Evolutionary conservation across 1,140 invertebrate genomes (phyloP), one percentile per base, ranked within the genome.

Genomic region (Calycopis cecrops): DNA sequence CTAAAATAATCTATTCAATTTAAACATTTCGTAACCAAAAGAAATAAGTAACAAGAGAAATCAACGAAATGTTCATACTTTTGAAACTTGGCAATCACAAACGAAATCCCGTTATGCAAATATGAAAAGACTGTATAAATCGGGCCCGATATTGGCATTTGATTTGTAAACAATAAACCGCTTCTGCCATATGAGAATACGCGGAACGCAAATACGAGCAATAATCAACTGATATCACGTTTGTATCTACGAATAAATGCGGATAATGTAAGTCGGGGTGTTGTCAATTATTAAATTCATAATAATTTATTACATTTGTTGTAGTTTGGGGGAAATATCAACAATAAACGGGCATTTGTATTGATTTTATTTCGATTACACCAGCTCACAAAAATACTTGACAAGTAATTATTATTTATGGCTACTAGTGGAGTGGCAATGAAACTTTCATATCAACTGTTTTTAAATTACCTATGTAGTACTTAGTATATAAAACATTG

Each of bases 21-120:
- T 44, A 44, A 17, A 17, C 12, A 44, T 44, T 44, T 16, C 9
- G 16, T 44, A 44, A 8, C 40, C 9, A 16, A 44, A 12, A 9
- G 40, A 44, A 40, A 40, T 40, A 40, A 44, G 40, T 44, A 44
- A 16, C 40, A 16, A 14, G 7, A 17, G 14, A 44, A 9, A 44
- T 16, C 40, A 44, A 44, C 14, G 12, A 44, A 44, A 44, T 14
- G 40, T 44, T 44, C 17, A 16, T 44, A 17, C 40, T 66, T 75
- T 71, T 62, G 61, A 63, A 65, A 66, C 57, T 69, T 63, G 38
- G 48, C 57, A 57, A 61, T 56, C 55, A 59, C 63, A 51, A 64
- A 67, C 70, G 63, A 80, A 78, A 80, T 80, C 74, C 77, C 76
- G 77, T 80, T 79, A 79, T 79, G 79, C 70, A 80, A 83, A 83